Conservation (phyloP, 2,113 vertebrate species). For the Neotoma lepida region DNA sequence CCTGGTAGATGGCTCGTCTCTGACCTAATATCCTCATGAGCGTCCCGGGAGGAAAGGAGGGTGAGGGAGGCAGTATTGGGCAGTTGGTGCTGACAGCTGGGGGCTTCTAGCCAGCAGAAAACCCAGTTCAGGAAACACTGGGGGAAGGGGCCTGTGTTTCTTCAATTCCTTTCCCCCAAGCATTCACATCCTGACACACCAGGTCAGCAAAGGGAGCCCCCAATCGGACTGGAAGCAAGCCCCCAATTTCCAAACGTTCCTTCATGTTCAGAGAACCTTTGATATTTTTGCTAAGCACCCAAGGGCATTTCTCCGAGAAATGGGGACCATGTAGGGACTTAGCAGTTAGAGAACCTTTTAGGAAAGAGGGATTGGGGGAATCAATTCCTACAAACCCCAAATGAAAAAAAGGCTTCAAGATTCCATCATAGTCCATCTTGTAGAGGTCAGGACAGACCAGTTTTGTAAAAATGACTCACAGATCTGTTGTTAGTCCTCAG, state of each 20-base stretch:
- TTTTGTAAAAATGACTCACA: background rate
- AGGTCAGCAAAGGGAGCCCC: background rate
- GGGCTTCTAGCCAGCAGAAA: background rate
- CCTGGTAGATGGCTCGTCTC: conserved; percentile 84
- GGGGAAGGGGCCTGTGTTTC: background rate
- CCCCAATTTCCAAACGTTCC: background rate
- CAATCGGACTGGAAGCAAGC: background rate
- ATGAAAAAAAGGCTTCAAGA: background rate
- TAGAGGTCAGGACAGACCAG: background rate
- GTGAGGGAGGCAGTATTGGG: background rate
- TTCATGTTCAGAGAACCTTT: background rate
- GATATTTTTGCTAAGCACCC: background rate
- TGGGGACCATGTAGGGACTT: background rate
- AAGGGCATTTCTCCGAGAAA: conserved; percentile 8
- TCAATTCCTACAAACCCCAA: conserved; percentile 2
- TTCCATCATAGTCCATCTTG: background rate
- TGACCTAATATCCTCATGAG: conserved; percentile 87
- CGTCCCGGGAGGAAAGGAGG: background rate
- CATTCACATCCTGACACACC: background rate
- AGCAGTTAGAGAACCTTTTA: conserved; percentile 19
- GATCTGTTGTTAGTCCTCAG: background rate
- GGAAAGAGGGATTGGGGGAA: background rate
- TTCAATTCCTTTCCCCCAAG: background rate
- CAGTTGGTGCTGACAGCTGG: background rate
- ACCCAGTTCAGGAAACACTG: background rate